A percentile compares a stretch with the other conserved stretches of the same genome.
These are phyloP conservation scores for Phacellophora camtschatica DNA, from an alignment of 30 jellyfish, hydroid and myxozoan species.

Conservation along the genomic window DNA sequence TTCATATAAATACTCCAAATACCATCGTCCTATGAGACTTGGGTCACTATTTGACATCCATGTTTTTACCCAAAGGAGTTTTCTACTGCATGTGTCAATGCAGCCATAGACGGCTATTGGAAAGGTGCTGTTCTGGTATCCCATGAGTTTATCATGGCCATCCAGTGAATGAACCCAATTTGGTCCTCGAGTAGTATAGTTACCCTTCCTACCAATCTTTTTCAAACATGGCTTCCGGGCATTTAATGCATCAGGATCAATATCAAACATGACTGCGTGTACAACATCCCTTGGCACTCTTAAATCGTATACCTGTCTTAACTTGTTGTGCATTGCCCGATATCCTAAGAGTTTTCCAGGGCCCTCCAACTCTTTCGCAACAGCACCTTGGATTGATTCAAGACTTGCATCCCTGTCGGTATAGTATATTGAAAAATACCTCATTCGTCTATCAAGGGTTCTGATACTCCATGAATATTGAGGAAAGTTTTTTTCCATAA, in stretches of 20 bases:
- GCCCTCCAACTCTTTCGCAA: slow-evolving; percentile 24
- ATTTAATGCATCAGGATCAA: slow-evolving; percentile 28
- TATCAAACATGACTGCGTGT: slow-evolving; percentile 8
- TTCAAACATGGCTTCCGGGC: neutral
- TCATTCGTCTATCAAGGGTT: slow-evolving; percentile 44
- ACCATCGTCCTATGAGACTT: slow-evolving; percentile 7
- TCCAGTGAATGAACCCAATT: slow-evolving; percentile 8
- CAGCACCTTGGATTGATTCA: slow-evolving; percentile 20
- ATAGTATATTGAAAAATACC: slow-evolving; percentile 8
- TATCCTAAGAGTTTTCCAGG: slow-evolving; percentile 22
- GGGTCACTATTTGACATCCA: slow-evolving; percentile 48
- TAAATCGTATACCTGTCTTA: slow-evolving; percentile 23
- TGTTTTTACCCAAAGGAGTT: neutral
- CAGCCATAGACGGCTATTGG: slow-evolving; percentile 55
- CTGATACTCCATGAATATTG: slow-evolving; percentile 39
- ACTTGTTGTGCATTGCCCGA: slow-evolving; percentile 37
- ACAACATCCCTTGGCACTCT: slow-evolving; percentile 26
- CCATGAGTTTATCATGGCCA: slow-evolving; percentile 53
- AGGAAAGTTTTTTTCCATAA: slow-evolving; percentile 2
- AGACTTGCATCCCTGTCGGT: neutral
- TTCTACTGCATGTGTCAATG: slow-evolving; percentile 29
- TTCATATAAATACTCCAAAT: slow-evolving; percentile 8
- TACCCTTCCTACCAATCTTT: neutral
- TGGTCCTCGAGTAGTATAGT: neutral
- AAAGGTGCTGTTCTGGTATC: slow-evolving; percentile 34